These are phyloP conservation scores for Hemiscyllium ocellatum DNA, from an alignment of 2,113 vertebrate species.

Conservation along the genomic window DNA sequence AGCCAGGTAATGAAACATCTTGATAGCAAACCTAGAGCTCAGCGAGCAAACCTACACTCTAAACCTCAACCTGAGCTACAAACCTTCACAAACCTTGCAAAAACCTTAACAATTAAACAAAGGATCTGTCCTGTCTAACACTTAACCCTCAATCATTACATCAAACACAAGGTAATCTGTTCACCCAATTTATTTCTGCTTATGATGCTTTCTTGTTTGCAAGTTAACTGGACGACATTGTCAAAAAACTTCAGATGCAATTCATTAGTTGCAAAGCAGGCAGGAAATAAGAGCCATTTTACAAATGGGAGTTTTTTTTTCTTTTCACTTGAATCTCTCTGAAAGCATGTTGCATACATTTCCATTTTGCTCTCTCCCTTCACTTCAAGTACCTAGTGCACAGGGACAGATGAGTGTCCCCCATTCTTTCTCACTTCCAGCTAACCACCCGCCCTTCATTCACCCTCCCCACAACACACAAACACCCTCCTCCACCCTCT, in stretches of 20 bases:
- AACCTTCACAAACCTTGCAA: neutral
- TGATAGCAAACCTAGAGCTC: no score
- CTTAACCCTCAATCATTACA: neutral
- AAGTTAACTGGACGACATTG: neutral
- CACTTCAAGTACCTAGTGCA: neutral
- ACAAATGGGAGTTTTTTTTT: neutral
- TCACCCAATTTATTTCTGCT: neutral
- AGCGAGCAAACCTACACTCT: no score
- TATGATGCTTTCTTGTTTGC: neutral
- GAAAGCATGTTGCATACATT: neutral
- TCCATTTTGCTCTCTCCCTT: neutral
- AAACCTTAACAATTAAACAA: neutral
- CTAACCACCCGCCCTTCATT: no score
- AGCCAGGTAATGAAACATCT: no score
- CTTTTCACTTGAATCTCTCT: neutral
- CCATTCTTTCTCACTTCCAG: no score
- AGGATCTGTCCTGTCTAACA: neutral
- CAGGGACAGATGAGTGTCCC: neutral
- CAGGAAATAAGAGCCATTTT: neutral
- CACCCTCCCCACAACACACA: neutral
- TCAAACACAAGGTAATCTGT: neutral
- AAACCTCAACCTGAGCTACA: no score
- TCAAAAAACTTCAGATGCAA: neutral
- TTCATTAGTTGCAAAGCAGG: neutral
- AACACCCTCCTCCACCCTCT: neutral